A percentile compares a stretch with the other conserved stretches of the same genome.
phyloP scores from a whole-genome alignment of 1,140 invertebrate species.

The Pseudomyrmex concolor region DNA sequence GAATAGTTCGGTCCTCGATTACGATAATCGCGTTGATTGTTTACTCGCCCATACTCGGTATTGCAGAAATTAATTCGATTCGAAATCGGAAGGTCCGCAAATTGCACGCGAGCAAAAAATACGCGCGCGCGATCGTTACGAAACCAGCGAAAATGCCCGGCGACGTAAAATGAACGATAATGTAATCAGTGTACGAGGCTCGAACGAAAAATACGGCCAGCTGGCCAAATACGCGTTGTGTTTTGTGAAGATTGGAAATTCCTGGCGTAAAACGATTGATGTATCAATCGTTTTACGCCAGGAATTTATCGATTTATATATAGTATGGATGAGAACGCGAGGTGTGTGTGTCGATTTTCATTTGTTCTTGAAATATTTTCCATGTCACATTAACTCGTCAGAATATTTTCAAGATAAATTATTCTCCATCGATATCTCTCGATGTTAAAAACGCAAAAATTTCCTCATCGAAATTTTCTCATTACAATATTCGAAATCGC shows the following conservation, averaged over 20 bases:
- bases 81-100: slow-evolving; percentile 53
- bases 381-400: background rate
- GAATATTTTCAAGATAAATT: background rate
- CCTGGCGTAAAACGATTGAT: slow-evolving; percentile 25
- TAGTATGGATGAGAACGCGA: background rate
- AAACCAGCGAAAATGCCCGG: slow-evolving; percentile 28
- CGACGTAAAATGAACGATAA: slow-evolving; percentile 65
- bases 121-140: background rate
- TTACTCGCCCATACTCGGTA: slow-evolving; percentile 35
- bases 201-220: slow-evolving; percentile 28
- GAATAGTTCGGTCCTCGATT: slow-evolving; percentile 30
- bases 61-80: slow-evolving; percentile 69
- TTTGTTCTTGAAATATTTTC: slow-evolving; percentile 17
- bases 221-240: slow-evolving; percentile 15
- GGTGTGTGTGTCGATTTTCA: background rate
- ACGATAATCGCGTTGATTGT: slow-evolving; percentile 72
- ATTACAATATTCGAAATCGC: background rate
- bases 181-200: slow-evolving; percentile 49
- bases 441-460: background rate
- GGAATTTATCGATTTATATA: slow-evolving; percentile 54
- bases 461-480: slow-evolving; percentile 17
- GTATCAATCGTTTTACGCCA: no score
- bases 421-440: background rate
- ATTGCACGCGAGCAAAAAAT: slow-evolving; percentile 42
- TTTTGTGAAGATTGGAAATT: slow-evolving; percentile 47